Percentiles rank a stretch among this genome's conserved stretches.
Evolutionary conservation across 2,113 vertebrate genomes (phyloP).

Genomic region (Upupa epops): DNA sequence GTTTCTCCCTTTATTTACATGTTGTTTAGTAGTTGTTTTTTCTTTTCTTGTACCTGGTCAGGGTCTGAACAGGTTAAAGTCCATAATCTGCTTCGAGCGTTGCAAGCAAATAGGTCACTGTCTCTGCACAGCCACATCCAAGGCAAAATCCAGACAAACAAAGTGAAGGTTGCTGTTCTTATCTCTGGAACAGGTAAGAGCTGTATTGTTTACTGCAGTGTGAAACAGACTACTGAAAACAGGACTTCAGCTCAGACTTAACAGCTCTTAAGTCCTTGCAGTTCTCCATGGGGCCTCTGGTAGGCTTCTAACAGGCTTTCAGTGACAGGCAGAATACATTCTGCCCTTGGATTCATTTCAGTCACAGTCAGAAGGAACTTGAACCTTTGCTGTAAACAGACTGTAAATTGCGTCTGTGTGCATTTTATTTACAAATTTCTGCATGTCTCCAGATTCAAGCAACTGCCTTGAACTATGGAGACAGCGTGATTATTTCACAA

Average conservation of each 20-base stretch:
- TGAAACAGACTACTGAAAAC: neutral
- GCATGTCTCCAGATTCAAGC: neutral
- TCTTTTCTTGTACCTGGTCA: slow-evolving; percentile 1
- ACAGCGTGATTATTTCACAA: neutral
- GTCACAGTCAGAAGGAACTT: neutral
- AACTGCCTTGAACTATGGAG: neutral
- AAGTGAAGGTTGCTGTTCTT: slow-evolving; percentile 86
- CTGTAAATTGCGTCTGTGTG: neutral
- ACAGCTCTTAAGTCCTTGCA: neutral
- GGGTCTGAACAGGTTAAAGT: slow-evolving; percentile 70
- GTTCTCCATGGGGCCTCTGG: neutral
- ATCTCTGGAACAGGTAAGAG: slow-evolving; percentile 93
- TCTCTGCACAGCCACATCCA: slow-evolving; percentile 17
- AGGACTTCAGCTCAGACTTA: neutral
- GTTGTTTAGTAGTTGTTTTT: fast-evolving
- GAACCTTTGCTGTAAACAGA: neutral
- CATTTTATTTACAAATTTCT: neutral
- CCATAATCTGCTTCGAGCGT: slow-evolving; percentile 68
- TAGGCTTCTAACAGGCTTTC: neutral
- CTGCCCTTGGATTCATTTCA: neutral
- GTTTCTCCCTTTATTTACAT: neutral
- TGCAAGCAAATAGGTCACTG: slow-evolving; percentile 52
- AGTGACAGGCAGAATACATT: neutral
- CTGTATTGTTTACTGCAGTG: neutral
- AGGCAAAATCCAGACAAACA: slow-evolving; percentile 62